These are phyloP conservation scores for Ericerus pela DNA, from an alignment of 1,140 invertebrate species.

Conservation along the genomic window DNA sequence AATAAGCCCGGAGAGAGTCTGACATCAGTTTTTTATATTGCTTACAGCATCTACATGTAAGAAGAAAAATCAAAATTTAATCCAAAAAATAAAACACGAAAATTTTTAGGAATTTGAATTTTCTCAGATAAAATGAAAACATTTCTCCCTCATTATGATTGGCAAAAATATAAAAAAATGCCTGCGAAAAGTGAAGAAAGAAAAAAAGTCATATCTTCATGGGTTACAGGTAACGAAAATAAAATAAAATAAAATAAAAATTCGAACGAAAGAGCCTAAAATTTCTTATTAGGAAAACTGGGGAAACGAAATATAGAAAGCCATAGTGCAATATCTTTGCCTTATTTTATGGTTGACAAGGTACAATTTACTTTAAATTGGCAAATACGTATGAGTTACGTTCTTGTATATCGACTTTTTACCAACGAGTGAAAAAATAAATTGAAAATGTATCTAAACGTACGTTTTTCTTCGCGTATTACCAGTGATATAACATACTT, in stretches of 20 bases:
- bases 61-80: no score
- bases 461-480: slow-evolving; percentile 6
- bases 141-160: no score
- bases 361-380: slow-evolving; percentile 11
- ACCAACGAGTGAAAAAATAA: slow-evolving; percentile 2
- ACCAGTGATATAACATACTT: slow-evolving; percentile 9
- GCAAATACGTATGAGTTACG: slow-evolving; percentile 7
- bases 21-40: no score
- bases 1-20: no score
- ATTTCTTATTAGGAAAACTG: not conserved
- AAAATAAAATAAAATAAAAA: slow-evolving; percentile 8
- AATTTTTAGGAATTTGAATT: no score
- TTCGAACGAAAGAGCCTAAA: not conserved
- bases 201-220: no score
- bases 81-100: no score
- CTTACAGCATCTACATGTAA: no score
- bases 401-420: slow-evolving; percentile 1
- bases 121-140: no score
- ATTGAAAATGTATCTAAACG: slow-evolving; percentile 11
- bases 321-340: slow-evolving; percentile 6
- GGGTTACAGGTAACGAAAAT: no score
- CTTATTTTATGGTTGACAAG: slow-evolving; percentile 11
- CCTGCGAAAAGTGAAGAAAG: no score
- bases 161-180: no score
- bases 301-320: not conserved